Evolutionary conservation across 2,113 vertebrate genomes (phyloP).

Genomic region (Saccopteryx bilineata): DNA sequence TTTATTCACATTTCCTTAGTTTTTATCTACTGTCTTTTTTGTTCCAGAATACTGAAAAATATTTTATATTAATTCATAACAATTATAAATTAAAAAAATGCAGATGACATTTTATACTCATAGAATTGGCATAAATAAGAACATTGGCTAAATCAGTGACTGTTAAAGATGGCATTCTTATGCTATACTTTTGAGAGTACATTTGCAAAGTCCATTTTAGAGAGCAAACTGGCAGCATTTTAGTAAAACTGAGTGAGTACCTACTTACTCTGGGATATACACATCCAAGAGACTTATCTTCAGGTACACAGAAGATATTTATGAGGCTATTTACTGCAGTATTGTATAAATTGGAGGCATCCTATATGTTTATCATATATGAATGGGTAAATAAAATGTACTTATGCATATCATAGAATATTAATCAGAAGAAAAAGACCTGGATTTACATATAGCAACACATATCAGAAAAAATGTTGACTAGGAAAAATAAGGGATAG

Average conservation of each 20-base stretch:
- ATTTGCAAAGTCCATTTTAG: not conserved
- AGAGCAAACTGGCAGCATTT: not conserved
- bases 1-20: not conserved
- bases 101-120: not conserved
- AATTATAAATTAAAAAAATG: not conserved
- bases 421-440: not conserved
- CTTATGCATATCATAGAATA: not conserved
- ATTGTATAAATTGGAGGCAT: not conserved
- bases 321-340: not conserved
- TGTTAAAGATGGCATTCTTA: not conserved
- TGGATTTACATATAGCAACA: not conserved
- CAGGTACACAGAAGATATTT: not conserved
- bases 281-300: not conserved
- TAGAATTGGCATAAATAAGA: not conserved
- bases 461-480: not conserved
- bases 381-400: not conserved
- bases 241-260: not conserved
- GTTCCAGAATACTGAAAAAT: not conserved
- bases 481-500: not conserved
- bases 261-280: not conserved
- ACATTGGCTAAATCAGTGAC: not conserved
- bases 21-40: not conserved
- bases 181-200: not conserved
- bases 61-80: not conserved
- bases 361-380: not conserved